Base-by-base conservation (phyloP, 2,888 invertebrate genomes). In the Drosophila diplacantha region DNA sequence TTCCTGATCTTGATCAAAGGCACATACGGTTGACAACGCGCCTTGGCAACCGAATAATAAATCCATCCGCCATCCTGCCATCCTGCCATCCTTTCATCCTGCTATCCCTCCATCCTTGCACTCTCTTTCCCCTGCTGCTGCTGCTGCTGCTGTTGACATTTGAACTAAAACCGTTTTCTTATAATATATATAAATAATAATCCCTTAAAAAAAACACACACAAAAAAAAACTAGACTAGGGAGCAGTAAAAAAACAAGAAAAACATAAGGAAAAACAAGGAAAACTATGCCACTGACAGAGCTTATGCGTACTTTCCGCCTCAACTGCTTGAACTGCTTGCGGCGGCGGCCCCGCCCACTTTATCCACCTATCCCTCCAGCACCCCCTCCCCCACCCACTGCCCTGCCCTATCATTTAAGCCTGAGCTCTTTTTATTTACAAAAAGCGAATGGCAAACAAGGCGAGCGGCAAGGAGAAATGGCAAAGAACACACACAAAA, bases 101-200 rank as follows among this genome's bases (percentile, higher is more conserved):
- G 14, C 16, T 11, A 54, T 11, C 29, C 18, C 20, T n/a, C 18
- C 16, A 32, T 34, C 39, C 29, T 18, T 9, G 39, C 22, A 24
- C 39, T 8, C n/a, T 3, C 11, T 7, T 20, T 22, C 18, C 82
- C 20, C 38, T 7, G 12, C 38, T 12, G 11, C 16, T 35, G 18
- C 38, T 20, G 20, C 38, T 7, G 12, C 38, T 14, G 83, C 78
- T 79, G 83, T 79, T 79, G 78, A 79, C 78, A 79, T 79, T 79
- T 79, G 83, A 79, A 79, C 78, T 79, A 82, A 78, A 82, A 71
- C 78, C 81, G 83, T 80, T 83, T 78, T 77, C 81, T 62, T 82
- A 73, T 77, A 81, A 80, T 80, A 83, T 79, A 78, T 22, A 83
- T 81, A 82, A 82, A 82, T 81, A 82, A 79, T 79, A 82, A 79